phyloP scores from a whole-genome alignment of 2,113 vertebrate genomes.

The Epinephelus cyanopodus region DNA sequence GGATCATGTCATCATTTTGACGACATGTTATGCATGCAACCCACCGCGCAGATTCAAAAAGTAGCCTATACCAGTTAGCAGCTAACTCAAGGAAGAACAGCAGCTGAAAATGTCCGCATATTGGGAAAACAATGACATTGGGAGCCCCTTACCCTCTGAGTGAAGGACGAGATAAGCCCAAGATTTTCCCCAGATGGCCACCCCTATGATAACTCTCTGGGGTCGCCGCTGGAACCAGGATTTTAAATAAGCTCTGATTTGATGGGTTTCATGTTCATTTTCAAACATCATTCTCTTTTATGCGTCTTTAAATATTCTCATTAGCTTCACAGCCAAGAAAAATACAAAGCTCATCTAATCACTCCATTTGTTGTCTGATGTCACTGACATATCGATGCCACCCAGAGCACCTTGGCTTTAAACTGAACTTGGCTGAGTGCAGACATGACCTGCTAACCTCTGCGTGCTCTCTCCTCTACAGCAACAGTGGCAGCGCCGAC shows the following conservation, averaged over 20 bases:
- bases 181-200: too few species aligned
- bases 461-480: conserved; percentile 68
- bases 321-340: background rate
- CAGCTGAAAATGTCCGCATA: too few species aligned
- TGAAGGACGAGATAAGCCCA: too few species aligned
- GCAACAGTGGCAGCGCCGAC: conserved; percentile 1
- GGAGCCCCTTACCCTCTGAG: too few species aligned
- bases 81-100: too few species aligned
- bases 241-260: background rate
- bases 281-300: background rate
- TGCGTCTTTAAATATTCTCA: background rate
- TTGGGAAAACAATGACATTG: too few species aligned
- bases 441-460: conserved; percentile 80
- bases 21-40: too few species aligned
- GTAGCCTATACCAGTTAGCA: too few species aligned
- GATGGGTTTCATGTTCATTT: background rate
- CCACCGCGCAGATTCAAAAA: too few species aligned
- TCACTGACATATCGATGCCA: conserved; percentile 71
- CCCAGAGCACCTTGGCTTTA: conserved; percentile 86
- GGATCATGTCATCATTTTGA: too few species aligned
- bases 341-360: background rate
- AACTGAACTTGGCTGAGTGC: conserved; percentile 86
- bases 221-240: background rate
- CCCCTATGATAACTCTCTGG: too few species aligned
- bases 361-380: background rate